These are phyloP conservation scores for Scaptomyza caliginosa DNA, from an alignment of 2,888 invertebrate species.

Conservation along the genomic window DNA sequence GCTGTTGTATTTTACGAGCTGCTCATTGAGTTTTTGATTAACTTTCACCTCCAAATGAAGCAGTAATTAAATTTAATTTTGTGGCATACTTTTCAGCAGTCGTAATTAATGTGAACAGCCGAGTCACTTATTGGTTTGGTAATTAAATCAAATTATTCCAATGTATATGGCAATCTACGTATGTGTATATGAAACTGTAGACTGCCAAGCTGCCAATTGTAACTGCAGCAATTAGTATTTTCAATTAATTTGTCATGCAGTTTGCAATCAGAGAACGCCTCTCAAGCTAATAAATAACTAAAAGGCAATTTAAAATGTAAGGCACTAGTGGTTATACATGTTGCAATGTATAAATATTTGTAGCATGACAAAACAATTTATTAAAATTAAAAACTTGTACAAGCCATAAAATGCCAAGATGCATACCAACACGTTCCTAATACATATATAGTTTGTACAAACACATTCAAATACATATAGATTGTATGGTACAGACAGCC, in stretches of 20 bases:
- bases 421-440: conserved; percentile 1
- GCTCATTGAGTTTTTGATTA: conserved; percentile 78
- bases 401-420: conserved; percentile 29
- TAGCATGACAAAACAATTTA: conserved; percentile 51
- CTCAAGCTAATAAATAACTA: conserved; percentile 31
- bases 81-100: conserved; percentile 64
- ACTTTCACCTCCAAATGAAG: conserved; percentile 70
- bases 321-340: not conserved
- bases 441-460: not conserved
- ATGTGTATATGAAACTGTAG: not conserved
- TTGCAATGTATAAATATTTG: conserved; percentile 27
- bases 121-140: conserved; percentile 50
- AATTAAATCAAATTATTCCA: conserved; percentile 55
- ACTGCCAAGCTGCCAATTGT: conserved; percentile 27
- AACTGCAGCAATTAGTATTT: conserved; percentile 30
- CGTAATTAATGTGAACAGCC: conserved; percentile 55
- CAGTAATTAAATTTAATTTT: conserved; percentile 79
- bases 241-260: conserved; percentile 45
- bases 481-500: not conserved
- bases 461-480: not conserved
- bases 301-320: conserved; percentile 12
- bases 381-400: conserved; percentile 65
- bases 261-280: conserved; percentile 25
- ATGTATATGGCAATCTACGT: not conserved
- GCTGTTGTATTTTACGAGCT: conserved; percentile 66